Conservation (phyloP, 2,113 vertebrate genomes). For the Dascyllus trimaculatus region DNA sequence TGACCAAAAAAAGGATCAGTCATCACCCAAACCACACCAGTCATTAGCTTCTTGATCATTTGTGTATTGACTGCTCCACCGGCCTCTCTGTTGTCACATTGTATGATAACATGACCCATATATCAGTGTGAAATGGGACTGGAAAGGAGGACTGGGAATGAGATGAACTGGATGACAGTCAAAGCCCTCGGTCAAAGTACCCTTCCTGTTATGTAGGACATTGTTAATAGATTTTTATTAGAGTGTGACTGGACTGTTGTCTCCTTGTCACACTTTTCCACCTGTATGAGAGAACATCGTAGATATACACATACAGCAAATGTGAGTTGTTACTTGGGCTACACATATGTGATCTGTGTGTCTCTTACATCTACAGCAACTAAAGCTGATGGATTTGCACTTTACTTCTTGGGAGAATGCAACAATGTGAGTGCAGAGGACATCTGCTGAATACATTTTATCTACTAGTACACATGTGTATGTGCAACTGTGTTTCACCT, state of each 20-base stretch:
- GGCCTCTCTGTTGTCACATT: conserved; percentile 47
- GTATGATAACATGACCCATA: conserved; percentile 67
- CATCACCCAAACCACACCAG: conserved; percentile 33
- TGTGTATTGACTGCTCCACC: conserved; percentile 12
- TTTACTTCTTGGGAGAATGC: conserved; percentile 99
- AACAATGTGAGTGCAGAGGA: conserved; percentile 94
- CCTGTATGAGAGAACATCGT: not conserved
- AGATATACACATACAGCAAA: not conserved
- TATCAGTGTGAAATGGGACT: conserved; percentile 62
- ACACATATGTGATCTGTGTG: not conserved
- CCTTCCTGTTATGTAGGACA: conserved; percentile 68
- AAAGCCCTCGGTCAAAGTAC: conserved; percentile 60
- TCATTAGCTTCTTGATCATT: conserved; percentile 49
- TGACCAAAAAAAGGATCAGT: conserved; percentile 11
- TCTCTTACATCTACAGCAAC: conserved; percentile 89
- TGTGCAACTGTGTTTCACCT: conserved; percentile 8
- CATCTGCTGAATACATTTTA: not conserved
- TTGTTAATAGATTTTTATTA: conserved; percentile 58
- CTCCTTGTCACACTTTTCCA: conserved; percentile 19
- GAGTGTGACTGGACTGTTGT: conserved; percentile 20
- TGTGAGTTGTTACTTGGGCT: conserved; percentile 9
- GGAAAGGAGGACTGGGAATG: conserved; percentile 66
- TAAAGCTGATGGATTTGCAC: conserved; percentile 98
- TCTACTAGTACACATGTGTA: not conserved
- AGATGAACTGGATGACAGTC: conserved; percentile 62